Base-by-base conservation (phyloP, 1,140 invertebrate species). In the Ostrea denselamellosa region DNA sequence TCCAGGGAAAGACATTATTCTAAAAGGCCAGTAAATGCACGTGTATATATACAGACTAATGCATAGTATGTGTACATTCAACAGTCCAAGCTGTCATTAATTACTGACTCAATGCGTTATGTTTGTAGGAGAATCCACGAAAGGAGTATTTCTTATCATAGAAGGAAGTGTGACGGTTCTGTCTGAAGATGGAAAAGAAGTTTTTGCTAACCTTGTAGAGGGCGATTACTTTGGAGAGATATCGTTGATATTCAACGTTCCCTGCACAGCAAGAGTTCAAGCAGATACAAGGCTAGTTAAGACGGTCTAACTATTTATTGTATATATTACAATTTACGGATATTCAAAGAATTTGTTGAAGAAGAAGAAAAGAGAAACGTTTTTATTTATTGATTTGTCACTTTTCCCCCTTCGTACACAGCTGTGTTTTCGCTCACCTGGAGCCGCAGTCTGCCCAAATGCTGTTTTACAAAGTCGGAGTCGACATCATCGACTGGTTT, bases 211-310 rank as follows among this genome's bases (percentile, higher is more conserved):
- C 5, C 51, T 89, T 44, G 53, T 28, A 17, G 62, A 82, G 17
- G 89, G 89, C 44, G 65, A 89, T 14, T 89, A 58, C 51, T 89
- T 89, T 84, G 89, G 89, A 53, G 89, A 89, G 83, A 87, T 87
- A 4, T 89, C 89, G 17, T 77, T 87, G 12, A 28, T 89, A 9
- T 89, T 87, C 77, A 19, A 83, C 19, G 62, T 85, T 65, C 83
- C 86, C 0, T 89, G 89, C 58, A 89, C 89, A 22, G 86, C 89
- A 17, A 86, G 58, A 62, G 86, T 89, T 22, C 83, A 86, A 53
- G 83, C 89, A 68, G 54, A 52, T 19, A 65, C 87, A 28, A 86
- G 51, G 87, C 85, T 68, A 56, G 83, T 17, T 71, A 28, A 28
- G n/a, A 34, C 12, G 12, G 8, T 19, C 14, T 19, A 5, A 19